Percentiles rank a stretch among this genome's conserved stretches.
These are phyloP conservation scores for Chironomus striatipennis DNA, from an alignment of 1,140 invertebrate genomes.

Conservation along the genomic window DNA sequence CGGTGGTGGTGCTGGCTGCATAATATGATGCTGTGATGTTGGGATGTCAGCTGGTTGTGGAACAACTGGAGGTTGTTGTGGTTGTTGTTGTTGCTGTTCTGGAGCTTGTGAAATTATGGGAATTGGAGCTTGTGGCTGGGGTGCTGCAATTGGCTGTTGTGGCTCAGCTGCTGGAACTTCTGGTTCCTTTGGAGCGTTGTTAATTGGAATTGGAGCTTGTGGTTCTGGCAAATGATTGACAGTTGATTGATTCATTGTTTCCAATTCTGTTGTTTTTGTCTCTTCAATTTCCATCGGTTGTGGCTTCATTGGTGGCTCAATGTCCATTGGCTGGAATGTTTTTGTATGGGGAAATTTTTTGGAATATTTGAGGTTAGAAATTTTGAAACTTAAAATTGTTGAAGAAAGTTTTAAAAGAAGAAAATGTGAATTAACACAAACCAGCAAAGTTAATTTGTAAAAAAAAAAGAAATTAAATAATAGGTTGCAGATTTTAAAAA, in stretches of 20 bases:
- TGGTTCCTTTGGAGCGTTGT: too few species aligned
- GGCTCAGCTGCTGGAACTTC: neutral
- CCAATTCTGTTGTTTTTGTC: too few species aligned
- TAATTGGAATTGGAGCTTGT: slow-evolving; percentile 24
- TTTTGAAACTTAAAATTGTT: too few species aligned
- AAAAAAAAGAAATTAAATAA: too few species aligned
- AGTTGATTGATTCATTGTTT: neutral
- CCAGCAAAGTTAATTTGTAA: neutral
- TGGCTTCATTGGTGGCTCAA: slow-evolving; percentile 36
- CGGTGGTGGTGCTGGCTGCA: too few species aligned
- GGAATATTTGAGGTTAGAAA: too few species aligned
- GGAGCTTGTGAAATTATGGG: slow-evolving; percentile 30
- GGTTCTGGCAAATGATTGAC: slow-evolving; percentile 33
- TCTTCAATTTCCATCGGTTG: slow-evolving; percentile 30
- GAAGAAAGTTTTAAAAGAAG: neutral
- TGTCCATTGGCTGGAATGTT: slow-evolving; percentile 34
- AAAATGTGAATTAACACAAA: neutral
- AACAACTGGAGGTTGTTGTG: slow-evolving; percentile 28
- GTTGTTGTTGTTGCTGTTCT: slow-evolving; percentile 37
- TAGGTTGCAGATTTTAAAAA: too few species aligned
- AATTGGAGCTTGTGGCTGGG: neutral
- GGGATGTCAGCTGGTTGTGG: slow-evolving; percentile 24
- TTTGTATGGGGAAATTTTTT: neutral
- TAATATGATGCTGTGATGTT: too few species aligned
- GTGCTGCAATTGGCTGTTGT: neutral